These are phyloP conservation scores for Reticulitermes lucifugus DNA, from an alignment of 2,888 invertebrate genomes.

Conservation along the genomic window DNA sequence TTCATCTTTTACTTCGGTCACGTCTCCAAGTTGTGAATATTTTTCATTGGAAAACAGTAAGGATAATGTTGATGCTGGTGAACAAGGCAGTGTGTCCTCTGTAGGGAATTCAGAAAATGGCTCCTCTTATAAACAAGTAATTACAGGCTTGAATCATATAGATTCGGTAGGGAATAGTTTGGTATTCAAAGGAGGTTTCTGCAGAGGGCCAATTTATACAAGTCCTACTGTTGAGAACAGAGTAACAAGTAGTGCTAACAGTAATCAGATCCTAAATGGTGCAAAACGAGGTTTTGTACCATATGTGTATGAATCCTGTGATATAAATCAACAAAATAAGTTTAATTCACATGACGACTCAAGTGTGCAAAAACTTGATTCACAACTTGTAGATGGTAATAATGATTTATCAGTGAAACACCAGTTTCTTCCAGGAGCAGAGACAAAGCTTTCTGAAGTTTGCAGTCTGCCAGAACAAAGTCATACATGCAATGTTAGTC, in stretches of 20 bases:
- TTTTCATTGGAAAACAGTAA: neutral
- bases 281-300: neutral
- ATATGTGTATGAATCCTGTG: neutral
- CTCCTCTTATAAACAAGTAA: conserved; percentile 1
- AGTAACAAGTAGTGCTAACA: conserved; percentile 37
- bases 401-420: neutral
- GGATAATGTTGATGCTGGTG: neutral
- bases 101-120: neutral
- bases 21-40: neutral
- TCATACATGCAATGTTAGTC: no score
- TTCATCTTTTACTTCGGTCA: neutral
- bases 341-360: neutral
- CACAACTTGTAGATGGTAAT: neutral
- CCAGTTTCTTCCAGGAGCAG: neutral
- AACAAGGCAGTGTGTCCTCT: neutral
- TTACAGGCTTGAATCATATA: neutral
- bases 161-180: conserved; percentile 20
- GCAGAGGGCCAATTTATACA: conserved; percentile 43
- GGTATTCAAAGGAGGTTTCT: conserved; percentile 8
- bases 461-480: neutral
- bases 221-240: conserved; percentile 44
- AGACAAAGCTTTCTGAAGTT: neutral
- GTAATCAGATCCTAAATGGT: conserved; percentile 22
- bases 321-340: neutral
- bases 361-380: neutral